These are phyloP conservation scores for Apostichopus californicus DNA, from an alignment of 35 echinoderm and acorn worm species.

Conservation along the genomic window DNA sequence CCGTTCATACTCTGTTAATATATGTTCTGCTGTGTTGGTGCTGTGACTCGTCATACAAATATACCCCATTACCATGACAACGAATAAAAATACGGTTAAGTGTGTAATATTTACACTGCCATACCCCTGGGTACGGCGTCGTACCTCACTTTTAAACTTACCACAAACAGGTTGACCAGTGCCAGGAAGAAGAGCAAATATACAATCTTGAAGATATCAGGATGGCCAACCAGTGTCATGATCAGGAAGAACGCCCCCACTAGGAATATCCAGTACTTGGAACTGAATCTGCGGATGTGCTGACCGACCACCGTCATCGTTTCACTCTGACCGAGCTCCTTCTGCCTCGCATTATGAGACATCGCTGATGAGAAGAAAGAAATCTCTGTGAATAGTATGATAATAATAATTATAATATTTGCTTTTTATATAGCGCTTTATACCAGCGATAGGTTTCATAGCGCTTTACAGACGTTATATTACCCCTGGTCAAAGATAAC, in stretches of 20 bases:
- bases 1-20: no score
- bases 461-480: no score
- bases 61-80: no score
- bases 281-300: slow-evolving; percentile 54
- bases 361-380: slow-evolving; percentile 11
- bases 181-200: slow-evolving; percentile 91
- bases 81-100: no score
- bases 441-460: no score
- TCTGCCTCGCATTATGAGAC: not conserved
- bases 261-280: slow-evolving; percentile 97
- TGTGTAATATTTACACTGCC: no score
- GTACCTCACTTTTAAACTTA: slow-evolving; percentile 52
- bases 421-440: no score
- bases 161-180: slow-evolving; percentile 87
- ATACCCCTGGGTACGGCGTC: not conserved
- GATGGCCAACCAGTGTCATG: slow-evolving; percentile 76
- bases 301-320: slow-evolving; percentile 75
- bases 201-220: slow-evolving; percentile 92
- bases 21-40: no score
- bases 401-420: no score
- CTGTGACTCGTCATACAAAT: no score
- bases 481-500: no score
- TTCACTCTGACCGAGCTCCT: slow-evolving; percentile 67
- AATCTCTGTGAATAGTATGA: no score
- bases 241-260: slow-evolving; percentile 89